Evolutionary conservation across 2,113 vertebrate species (phyloP), one percentile per base, ranked within the genome.

Genomic region (Alosa alosa): DNA sequence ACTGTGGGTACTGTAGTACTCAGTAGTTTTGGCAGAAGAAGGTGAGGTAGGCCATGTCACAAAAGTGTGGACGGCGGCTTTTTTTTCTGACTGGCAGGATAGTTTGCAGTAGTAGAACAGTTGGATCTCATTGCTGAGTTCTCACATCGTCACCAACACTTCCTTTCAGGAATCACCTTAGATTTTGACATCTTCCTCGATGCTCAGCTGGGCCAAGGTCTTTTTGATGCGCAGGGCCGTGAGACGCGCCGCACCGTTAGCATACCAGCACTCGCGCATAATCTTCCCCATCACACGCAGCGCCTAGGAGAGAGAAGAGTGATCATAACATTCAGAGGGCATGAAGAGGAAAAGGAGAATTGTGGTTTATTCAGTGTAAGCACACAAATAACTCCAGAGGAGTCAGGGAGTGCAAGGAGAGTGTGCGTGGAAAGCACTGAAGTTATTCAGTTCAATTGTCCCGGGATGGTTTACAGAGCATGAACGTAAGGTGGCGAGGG

Each of bases 191-290:
- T 99, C 98, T 87, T 99, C 98, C 87, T 98, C 96, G 90, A 98
- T 93, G 1, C 97, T 97, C 92, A 99, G 97, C 91, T 98, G 98
- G 0, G 98, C 98, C 17, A 99, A 95, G 82, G 97, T 98, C 93
- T 99, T 99, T 94, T 99, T 99, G 82, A 99, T 98, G 92, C 98
- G 97, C 86, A 99, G 95, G 6, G 98, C 97, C 0, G 98, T 99
- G 82, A 99, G 92, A 0, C 98, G 96, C 20, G 98, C 98, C 0
- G 97, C 97, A 0, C 97, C 97, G 0, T 98, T 99, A 50, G 97
- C 94, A 1, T 99, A 99, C 98, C 98, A 99, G 88, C 98, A 99
- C 91, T 99, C 98, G 0, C 97, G 94, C 98, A 99, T 99, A 94
- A 99, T 98, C 94, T 98, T 99, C 9, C 97, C 97, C 97, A 99